These are phyloP conservation scores for Plestiodon gilberti DNA, from an alignment of 2,113 vertebrate species.

Conservation along the genomic window DNA sequence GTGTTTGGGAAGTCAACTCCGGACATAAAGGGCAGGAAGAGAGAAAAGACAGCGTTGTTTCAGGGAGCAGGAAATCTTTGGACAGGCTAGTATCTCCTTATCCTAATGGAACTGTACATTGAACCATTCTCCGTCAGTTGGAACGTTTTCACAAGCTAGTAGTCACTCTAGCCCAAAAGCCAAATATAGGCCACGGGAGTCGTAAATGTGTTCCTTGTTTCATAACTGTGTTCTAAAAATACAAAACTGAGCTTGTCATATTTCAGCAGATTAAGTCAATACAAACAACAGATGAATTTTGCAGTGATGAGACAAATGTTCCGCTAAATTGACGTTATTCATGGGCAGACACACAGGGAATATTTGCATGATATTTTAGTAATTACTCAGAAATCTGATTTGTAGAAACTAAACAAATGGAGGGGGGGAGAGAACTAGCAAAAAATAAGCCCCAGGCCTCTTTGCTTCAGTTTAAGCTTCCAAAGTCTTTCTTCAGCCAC, in stretches of 20 bases:
- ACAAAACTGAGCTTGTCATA: conserved; percentile 73
- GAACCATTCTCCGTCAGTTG: conserved; percentile 51
- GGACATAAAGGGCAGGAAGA: conserved; percentile 3
- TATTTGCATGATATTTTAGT: conserved; percentile 83
- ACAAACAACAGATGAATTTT: conserved; percentile 81
- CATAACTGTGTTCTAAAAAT: conserved; percentile 76
- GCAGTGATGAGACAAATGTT: conserved; percentile 74
- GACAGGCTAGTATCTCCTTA: conserved; percentile 22
- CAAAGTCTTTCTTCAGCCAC: conserved; percentile 44
- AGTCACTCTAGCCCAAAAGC: conserved; percentile 18
- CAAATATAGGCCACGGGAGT: no score
- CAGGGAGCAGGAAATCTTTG: background rate
- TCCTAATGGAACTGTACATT: background rate
- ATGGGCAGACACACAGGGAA: conserved; percentile 79
- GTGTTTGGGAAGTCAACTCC: conserved; percentile 1
- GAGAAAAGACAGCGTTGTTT: background rate
- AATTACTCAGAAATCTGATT: conserved; percentile 80
- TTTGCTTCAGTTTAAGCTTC: conserved; percentile 53
- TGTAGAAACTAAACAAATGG: conserved; percentile 71
- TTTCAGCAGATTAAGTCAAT: conserved; percentile 75
- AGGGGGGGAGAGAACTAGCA: conserved; percentile 41
- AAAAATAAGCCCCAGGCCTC: conserved; percentile 67
- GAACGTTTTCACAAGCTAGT: conserved; percentile 60
- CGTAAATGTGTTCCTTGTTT: conserved; percentile 44
- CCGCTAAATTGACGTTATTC: conserved; percentile 74